phyloP scores from a whole-genome alignment of 37 sponge, comb jelly and placozoan species.

The Ephydatia muelleri region DNA sequence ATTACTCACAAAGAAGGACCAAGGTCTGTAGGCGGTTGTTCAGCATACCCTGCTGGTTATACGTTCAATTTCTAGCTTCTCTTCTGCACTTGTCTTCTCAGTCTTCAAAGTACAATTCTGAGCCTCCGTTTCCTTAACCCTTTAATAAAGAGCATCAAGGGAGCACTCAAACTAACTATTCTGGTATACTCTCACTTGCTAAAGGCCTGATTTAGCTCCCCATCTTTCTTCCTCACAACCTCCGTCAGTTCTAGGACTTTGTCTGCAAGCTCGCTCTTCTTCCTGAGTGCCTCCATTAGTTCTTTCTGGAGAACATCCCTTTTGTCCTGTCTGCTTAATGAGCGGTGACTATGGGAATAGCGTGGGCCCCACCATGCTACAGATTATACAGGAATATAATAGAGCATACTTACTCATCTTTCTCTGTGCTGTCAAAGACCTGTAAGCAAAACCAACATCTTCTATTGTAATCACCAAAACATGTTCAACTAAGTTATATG shows the following conservation, averaged over 20 bases:
- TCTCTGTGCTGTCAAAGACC: background rate
- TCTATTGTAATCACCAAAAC: too few relatives aligned
- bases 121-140: background rate
- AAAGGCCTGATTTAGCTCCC: background rate
- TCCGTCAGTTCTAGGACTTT: background rate
- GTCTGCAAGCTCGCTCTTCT: background rate
- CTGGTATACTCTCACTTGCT: background rate
- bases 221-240: background rate
- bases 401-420: background rate
- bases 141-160: background rate
- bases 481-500: too few relatives aligned
- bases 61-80: background rate
- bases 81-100: background rate
- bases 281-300: background rate
- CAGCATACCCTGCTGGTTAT: background rate
- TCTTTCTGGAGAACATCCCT: too few relatives aligned
- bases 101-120: too few relatives aligned
- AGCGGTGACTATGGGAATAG: background rate
- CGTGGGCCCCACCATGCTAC: background rate
- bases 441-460: background rate
- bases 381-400: background rate
- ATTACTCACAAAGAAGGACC: too few relatives aligned
- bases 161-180: background rate
- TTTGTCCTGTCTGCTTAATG: background rate
- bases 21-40: too few relatives aligned